Conservation (phyloP, 2,888 invertebrate genomes). For the Lacanobia oleracea region DNA sequence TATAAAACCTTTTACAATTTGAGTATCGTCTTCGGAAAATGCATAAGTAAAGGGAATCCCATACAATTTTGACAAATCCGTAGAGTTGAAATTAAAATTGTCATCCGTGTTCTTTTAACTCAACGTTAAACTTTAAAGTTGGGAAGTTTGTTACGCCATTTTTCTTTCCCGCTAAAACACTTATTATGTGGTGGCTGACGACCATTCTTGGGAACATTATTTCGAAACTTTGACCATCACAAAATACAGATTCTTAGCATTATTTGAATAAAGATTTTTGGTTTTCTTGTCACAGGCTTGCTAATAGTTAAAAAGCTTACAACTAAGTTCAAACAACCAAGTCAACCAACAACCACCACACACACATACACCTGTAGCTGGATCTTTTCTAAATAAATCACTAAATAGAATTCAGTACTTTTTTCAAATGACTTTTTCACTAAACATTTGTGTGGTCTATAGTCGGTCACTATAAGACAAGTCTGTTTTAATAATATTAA, state of each 20-base stretch:
- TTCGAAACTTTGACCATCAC: background rate
- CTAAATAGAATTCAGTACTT: background rate
- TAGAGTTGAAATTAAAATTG: background rate
- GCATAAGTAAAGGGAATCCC: background rate
- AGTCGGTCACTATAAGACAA: conserved; percentile 5
- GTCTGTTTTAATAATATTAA: conserved; percentile 12
- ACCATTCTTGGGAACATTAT: background rate
- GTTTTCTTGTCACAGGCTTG: background rate
- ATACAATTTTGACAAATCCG: background rate
- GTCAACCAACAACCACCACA: background rate
- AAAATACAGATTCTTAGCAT: background rate
- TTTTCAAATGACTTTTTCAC: background rate
- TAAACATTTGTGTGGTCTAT: conserved; percentile 11
- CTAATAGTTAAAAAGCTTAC: background rate
- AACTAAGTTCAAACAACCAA: background rate
- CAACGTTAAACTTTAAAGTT: no score
- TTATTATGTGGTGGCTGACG: background rate
- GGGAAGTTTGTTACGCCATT: background rate
- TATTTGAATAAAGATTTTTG: background rate
- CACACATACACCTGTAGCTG: background rate
- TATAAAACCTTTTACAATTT: background rate
- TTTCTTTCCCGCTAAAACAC: background rate
- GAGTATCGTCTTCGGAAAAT: background rate
- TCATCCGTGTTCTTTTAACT: background rate
- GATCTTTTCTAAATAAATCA: background rate